Evolutionary conservation across 2,888 invertebrate genomes (phyloP).

Genomic region (Epinotia demarniana): DNA sequence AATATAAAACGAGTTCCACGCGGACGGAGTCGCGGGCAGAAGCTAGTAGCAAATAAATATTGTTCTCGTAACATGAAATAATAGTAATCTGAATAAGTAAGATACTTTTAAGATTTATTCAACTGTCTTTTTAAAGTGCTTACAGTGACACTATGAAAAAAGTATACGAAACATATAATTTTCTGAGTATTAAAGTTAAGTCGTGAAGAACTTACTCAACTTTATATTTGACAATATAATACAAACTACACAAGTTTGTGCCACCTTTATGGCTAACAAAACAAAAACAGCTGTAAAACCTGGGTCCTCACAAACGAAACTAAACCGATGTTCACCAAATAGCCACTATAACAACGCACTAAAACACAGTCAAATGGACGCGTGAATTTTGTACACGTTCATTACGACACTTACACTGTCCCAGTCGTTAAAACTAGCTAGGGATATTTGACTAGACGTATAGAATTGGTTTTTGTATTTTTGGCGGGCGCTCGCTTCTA

Average conservation of each 20-base stretch:
- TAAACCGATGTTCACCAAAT: conserved; percentile 4
- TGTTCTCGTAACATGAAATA: no score
- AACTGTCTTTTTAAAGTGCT: no score
- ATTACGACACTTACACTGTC: not conserved
- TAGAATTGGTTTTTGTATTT: not conserved
- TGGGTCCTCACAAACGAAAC: not conserved
- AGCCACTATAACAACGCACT: not conserved
- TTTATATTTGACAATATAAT: not conserved
- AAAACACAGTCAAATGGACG: conserved; percentile 7
- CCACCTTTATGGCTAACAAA: conserved; percentile 6
- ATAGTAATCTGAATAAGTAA: no score
- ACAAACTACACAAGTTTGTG: not conserved
- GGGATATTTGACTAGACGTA: not conserved
- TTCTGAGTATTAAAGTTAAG: not conserved
- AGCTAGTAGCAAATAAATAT: no score
- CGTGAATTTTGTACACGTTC: not conserved
- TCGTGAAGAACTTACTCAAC: not conserved
- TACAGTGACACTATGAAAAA: not conserved
- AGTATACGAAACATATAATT: not conserved
- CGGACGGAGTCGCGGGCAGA: no score
- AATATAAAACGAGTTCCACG: no score
- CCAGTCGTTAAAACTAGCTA: not conserved
- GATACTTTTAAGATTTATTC: no score
- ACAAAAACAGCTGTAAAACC: conserved; percentile 11
- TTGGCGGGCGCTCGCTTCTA: no score